Percentiles rank a stretch among this genome's conserved stretches.
Conservation (phyloP, 2,888 invertebrate species). For the Epinotia brunnichana region DNA sequence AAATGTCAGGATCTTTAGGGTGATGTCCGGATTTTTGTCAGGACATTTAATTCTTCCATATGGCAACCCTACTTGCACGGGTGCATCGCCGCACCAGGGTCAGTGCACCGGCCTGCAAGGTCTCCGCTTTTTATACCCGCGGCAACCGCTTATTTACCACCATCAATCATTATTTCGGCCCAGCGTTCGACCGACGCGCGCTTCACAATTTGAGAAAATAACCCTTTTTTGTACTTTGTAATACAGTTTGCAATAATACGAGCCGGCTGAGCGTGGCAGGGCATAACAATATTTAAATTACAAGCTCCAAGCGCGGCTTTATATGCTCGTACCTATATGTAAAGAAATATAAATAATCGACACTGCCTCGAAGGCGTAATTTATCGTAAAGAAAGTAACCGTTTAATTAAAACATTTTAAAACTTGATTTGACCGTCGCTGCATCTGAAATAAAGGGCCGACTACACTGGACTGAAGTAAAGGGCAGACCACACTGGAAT, state of each 20-base stretch:
- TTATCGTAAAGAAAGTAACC: not conserved
- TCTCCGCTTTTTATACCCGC: conserved; percentile 70
- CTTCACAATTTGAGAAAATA: conserved; percentile 80
- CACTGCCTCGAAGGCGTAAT: not conserved
- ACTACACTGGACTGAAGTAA: too few species aligned
- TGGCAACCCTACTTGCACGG: conserved; percentile 48
- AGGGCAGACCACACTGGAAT: too few species aligned
- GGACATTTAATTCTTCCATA: too few species aligned
- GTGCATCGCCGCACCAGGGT: conserved; percentile 57
- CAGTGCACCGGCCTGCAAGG: conserved; percentile 51
- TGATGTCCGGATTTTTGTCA: too few species aligned
- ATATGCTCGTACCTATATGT: not conserved
- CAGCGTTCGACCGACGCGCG: conserved; percentile 68
- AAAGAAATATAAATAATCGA: not conserved
- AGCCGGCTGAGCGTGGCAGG: conserved; percentile 59
- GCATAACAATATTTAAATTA: conserved; percentile 60
- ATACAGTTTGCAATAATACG: conserved; percentile 60
- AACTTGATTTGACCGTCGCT: not conserved
- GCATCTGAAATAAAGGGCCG: not conserved
- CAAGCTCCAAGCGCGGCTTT: conserved; percentile 43
- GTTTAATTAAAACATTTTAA: not conserved
- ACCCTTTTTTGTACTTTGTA: conserved; percentile 77
- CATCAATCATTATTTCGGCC: conserved; percentile 84
- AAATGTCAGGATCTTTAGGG: too few species aligned
- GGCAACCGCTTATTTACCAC: conserved; percentile 83